Conservation (phyloP, 37 sponge, comb jelly and placozoan species). For the Eunapius fragilis region DNA sequence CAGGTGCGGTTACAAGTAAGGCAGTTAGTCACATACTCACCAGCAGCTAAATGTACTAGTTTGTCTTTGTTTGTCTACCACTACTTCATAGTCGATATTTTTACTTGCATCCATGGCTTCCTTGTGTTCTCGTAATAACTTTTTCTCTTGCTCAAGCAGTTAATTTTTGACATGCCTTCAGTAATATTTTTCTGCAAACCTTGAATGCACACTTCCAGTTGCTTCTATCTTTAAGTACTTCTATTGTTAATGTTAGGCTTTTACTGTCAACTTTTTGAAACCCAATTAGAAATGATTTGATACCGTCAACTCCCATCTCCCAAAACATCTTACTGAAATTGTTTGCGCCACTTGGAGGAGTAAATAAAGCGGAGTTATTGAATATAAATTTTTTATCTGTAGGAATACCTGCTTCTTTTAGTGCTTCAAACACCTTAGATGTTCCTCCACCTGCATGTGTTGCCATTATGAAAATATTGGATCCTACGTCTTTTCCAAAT, state of each 20-base stretch:
- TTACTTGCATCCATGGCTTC: slow-evolving; percentile 15
- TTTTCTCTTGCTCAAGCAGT: slow-evolving; percentile 1
- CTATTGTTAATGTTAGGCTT: slow-evolving; percentile 6
- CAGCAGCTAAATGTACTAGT: neutral
- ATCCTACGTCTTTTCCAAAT: slow-evolving; percentile 60
- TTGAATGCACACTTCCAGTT: slow-evolving; percentile 10
- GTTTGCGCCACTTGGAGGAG: neutral
- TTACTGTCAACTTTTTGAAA: neutral
- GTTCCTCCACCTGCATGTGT: slow-evolving; percentile 63
- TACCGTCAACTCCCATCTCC: slow-evolving; percentile 34
- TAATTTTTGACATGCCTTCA: slow-evolving; percentile 21
- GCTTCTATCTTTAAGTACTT: slow-evolving; percentile 2
- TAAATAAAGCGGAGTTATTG: slow-evolving; percentile 65
- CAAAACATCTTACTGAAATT: slow-evolving; percentile 63
- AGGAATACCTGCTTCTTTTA: slow-evolving; percentile 35
- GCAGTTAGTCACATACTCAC: too few species aligned
- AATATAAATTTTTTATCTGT: slow-evolving; percentile 30
- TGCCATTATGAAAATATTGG: slow-evolving; percentile 50
- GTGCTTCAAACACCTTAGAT: slow-evolving; percentile 45
- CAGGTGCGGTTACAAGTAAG: slow-evolving; percentile 1
- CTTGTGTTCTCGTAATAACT: slow-evolving; percentile 4
- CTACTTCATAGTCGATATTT: slow-evolving; percentile 26
- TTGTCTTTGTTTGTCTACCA: neutral
- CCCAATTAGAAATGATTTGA: slow-evolving; percentile 22
- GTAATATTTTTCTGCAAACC: slow-evolving; percentile 20